Percentiles rank a stretch among this genome's conserved stretches.
Conservation (phyloP, 2,797 vertebrate species). For the Vespertilio murinus region DNA sequence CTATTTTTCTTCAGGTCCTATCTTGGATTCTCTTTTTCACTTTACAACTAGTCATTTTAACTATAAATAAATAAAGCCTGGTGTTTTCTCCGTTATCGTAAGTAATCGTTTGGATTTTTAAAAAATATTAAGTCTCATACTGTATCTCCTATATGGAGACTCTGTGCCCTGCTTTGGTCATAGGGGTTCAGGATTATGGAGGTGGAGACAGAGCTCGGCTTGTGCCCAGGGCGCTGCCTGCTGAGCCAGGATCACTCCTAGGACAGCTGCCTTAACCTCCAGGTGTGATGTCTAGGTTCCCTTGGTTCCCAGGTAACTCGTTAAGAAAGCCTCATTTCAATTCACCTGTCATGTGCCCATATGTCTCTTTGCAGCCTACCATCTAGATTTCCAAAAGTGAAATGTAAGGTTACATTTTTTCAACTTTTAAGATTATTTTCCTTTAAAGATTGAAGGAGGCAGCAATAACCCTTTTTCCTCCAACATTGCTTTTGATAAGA, state of each 20-base stretch:
- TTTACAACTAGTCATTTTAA: background rate
- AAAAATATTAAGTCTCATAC: background rate
- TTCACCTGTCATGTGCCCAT: background rate
- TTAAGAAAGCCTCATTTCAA: background rate
- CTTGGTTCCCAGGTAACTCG: background rate
- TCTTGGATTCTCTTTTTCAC: background rate
- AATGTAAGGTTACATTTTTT: background rate
- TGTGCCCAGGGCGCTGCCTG: background rate
- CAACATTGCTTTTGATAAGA: background rate
- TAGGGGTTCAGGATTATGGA: background rate
- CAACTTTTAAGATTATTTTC: background rate
- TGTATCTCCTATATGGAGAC: background rate
- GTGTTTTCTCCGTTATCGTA: background rate
- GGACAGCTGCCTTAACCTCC: background rate
- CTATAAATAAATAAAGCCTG: background rate
- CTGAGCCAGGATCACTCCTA: background rate
- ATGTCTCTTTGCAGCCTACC: background rate
- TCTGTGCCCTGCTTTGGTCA: background rate
- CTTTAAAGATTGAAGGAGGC: background rate
- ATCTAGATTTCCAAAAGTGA: background rate
- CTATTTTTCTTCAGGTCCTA: background rate
- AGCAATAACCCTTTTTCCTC: background rate
- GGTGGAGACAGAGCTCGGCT: background rate
- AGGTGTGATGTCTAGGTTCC: no score
- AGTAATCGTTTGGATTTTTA: background rate